Percentiles rank a stretch among this genome's conserved stretches.
phyloP scores from a whole-genome alignment of 2,113 vertebrate species.

The Brienomyrus longianalis region DNA sequence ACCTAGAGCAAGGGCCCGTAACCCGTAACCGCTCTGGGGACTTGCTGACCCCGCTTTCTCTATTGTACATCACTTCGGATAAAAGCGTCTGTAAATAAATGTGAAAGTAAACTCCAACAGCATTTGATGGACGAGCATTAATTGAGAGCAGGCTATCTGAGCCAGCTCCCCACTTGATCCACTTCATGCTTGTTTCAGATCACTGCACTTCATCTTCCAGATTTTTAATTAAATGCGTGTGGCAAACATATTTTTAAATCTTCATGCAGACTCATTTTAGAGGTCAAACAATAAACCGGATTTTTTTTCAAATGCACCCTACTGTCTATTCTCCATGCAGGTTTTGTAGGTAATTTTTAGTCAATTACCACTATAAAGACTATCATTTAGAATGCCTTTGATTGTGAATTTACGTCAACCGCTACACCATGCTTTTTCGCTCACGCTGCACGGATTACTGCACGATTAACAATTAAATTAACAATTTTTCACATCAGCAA shows the following conservation, averaged over 20 bases:
- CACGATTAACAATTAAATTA: constrained; percentile 9
- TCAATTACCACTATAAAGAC: neutral
- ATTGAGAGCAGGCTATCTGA: neutral
- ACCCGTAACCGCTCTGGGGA: neutral
- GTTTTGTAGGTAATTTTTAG: neutral
- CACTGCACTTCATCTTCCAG: neutral
- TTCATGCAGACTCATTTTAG: neutral
- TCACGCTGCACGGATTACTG: neutral
- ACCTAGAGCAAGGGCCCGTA: neutral
- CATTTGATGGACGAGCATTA: neutral
- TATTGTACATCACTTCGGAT: neutral
- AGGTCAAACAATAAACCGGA: neutral
- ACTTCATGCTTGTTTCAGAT: neutral
- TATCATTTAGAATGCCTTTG: neutral
- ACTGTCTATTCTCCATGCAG: neutral
- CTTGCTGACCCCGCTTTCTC: neutral
- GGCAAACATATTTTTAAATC: neutral
- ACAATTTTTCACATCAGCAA: constrained; percentile 6
- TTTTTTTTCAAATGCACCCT: neutral
- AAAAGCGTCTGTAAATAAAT: neutral
- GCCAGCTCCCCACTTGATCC: neutral
- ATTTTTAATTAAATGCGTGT: neutral
- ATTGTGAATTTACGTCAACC: neutral
- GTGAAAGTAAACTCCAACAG: neutral
- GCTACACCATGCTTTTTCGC: neutral